A percentile compares a stretch with the other conserved stretches of the same genome.
Conservation (phyloP, 2,888 invertebrate genomes). For the Eilema depressum region DNA sequence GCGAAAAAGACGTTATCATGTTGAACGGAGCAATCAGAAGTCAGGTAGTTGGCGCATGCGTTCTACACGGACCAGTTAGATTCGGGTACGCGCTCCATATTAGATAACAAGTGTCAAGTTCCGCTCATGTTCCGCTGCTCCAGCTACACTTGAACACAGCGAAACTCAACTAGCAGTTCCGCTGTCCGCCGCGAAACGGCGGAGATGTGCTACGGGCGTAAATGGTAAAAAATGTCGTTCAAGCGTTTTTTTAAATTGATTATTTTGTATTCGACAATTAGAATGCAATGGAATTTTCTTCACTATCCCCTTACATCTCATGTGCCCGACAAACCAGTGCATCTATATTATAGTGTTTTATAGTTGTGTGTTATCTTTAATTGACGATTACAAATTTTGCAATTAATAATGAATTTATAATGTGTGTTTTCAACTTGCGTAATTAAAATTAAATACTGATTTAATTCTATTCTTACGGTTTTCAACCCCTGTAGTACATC, state of each 20-base stretch:
- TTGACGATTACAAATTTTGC: slow-evolving; percentile 49
- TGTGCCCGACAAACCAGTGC: slow-evolving; percentile 56
- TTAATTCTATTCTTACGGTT: slow-evolving; percentile 31
- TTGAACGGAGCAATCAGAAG: too few species aligned
- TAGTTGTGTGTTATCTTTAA: slow-evolving; percentile 38
- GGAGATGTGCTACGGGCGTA: too few species aligned
- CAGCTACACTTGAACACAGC: too few species aligned
- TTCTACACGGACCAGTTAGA: too few species aligned
- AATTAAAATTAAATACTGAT: slow-evolving; percentile 28
- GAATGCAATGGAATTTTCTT: slow-evolving; percentile 7
- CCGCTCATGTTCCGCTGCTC: too few species aligned
- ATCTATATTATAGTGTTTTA: slow-evolving; percentile 38
- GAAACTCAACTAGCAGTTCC: too few species aligned
- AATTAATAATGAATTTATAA: slow-evolving; percentile 30
- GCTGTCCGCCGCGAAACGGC: too few species aligned
- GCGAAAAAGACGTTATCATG: too few species aligned
- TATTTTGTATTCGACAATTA: not conserved
- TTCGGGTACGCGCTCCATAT: too few species aligned
- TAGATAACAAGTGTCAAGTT: too few species aligned
- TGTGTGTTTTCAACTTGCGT: not conserved
- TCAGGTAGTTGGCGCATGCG: too few species aligned
- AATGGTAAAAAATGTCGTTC: not conserved
- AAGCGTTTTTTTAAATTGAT: too few species aligned
- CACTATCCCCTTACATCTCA: slow-evolving; percentile 25
- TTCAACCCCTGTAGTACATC: slow-evolving; percentile 17